Percentiles rank a stretch among this genome's conserved stretches.
Conservation (phyloP, 1,140 invertebrate genomes). For the Drosophila miranda region DNA sequence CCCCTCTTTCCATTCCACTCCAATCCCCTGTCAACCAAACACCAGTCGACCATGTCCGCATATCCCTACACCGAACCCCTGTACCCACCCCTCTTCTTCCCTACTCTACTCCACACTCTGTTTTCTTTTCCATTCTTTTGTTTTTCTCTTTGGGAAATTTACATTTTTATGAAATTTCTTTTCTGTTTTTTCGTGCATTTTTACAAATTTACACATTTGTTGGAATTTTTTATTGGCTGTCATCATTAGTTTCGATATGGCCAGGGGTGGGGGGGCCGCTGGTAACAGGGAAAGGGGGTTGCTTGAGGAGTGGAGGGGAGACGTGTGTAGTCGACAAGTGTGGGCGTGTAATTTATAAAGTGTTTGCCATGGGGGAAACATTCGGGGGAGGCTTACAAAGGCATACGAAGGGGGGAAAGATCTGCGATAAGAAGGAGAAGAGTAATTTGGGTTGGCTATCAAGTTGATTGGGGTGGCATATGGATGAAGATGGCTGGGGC, state of each 20-base stretch:
- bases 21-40: constrained; percentile 36
- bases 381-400: constrained; percentile 3
- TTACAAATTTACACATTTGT: constrained; percentile 78
- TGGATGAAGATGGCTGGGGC: constrained; percentile 16
- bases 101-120: constrained; percentile 2
- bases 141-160: constrained; percentile 36
- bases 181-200: constrained; percentile 50
- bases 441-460: constrained; percentile 43
- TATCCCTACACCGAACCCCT: constrained; percentile 16
- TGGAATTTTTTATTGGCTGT: constrained; percentile 75
- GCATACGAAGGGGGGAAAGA: constrained; percentile 8
- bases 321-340: constrained; percentile 50
- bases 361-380: constrained; percentile 33
- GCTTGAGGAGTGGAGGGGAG: constrained; percentile 1
- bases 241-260: constrained; percentile 73
- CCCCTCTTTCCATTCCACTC: constrained; percentile 19
- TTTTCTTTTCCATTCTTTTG: constrained; percentile 17
- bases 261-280: constrained; percentile 13
- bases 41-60: constrained; percentile 48
- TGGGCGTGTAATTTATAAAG: constrained; percentile 63
- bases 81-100: constrained; percentile 2
- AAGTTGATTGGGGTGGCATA: constrained; percentile 34
- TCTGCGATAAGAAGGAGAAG: constrained; percentile 43
- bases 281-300: neutral
- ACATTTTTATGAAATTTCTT: constrained; percentile 62